Conservation (phyloP, 2,888 invertebrate genomes). For the Drosophila niveifrons region DNA sequence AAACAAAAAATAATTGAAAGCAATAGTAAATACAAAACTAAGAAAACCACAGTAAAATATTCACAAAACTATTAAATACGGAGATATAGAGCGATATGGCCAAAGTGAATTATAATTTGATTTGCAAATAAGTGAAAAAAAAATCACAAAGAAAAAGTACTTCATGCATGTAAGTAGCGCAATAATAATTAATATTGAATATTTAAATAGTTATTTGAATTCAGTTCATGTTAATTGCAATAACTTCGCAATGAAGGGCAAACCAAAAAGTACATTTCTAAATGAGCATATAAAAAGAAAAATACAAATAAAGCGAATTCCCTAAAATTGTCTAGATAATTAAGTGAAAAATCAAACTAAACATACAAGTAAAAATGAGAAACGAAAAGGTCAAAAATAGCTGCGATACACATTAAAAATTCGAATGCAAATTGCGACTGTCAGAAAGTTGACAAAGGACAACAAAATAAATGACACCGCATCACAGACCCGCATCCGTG, state of each 20-base stretch:
- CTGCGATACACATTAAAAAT: constrained; percentile 73
- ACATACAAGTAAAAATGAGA: constrained; percentile 48
- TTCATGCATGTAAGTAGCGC: constrained; percentile 55
- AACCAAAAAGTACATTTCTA: constrained; percentile 64
- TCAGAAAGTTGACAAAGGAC: constrained; percentile 40
- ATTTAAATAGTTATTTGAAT: constrained; percentile 40
- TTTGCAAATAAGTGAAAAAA: constrained; percentile 23
- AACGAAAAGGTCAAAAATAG: constrained; percentile 77
- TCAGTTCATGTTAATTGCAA: constrained; percentile 54
- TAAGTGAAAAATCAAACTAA: constrained; percentile 52
- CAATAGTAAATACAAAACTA: constrained; percentile 9
- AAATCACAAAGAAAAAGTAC: constrained; percentile 27
- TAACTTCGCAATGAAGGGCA: constrained; percentile 45
- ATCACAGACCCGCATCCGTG: constrained; percentile 4
- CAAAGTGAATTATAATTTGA: constrained; percentile 57
- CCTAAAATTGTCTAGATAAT: constrained; percentile 31
- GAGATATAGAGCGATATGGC: constrained; percentile 23
- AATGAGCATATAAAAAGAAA: constrained; percentile 55
- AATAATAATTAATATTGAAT: constrained; percentile 43
- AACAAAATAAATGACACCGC: constrained; percentile 49
- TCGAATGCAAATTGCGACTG: constrained; percentile 55
- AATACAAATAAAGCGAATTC: constrained; percentile 9
- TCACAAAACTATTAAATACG: constrained; percentile 51
- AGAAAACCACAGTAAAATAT: constrained; percentile 12
- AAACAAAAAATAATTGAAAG: constrained; percentile 11